Evolutionary conservation across 1,140 invertebrate species (phyloP).

Genomic region (Odontomachus brunneus): DNA sequence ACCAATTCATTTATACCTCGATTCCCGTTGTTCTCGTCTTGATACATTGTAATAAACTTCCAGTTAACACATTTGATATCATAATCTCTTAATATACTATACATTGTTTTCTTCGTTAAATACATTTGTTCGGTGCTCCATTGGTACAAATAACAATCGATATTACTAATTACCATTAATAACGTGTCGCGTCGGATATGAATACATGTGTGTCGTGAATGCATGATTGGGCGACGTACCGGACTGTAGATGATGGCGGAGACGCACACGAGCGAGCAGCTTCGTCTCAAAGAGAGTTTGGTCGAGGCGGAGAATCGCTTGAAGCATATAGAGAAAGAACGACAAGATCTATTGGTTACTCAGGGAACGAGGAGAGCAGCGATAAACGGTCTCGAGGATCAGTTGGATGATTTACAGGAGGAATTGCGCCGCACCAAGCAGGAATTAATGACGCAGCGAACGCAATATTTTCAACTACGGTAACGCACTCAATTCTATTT

Average conservation of each 20-base stretch:
- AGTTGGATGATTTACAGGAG: constrained; percentile 78
- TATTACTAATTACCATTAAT: not conserved
- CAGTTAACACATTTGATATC: no score
- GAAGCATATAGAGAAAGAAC: constrained; percentile 80
- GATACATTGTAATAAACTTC: not conserved
- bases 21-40: not conserved
- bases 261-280: constrained; percentile 84
- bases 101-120: no score
- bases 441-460: constrained; percentile 80
- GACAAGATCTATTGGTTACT: constrained; percentile 81
- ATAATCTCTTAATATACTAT: no score
- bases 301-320: constrained; percentile 79
- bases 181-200: not conserved
- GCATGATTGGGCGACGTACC: constrained; percentile 16
- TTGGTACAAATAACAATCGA: not conserved
- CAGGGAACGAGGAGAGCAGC: constrained; percentile 80
- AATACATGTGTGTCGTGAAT: not conserved
- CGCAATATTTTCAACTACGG: constrained; percentile 83
- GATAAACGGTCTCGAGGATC: constrained; percentile 80
- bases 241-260: constrained; percentile 85
- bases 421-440: constrained; percentile 80
- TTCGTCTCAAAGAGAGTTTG: constrained; percentile 78
- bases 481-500: constrained; percentile 59
- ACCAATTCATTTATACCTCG: not conserved
- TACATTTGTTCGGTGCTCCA: no score